phyloP scores from a whole-genome alignment of 1,140 invertebrate genomes.

The Eupristina koningsbergeri region DNA sequence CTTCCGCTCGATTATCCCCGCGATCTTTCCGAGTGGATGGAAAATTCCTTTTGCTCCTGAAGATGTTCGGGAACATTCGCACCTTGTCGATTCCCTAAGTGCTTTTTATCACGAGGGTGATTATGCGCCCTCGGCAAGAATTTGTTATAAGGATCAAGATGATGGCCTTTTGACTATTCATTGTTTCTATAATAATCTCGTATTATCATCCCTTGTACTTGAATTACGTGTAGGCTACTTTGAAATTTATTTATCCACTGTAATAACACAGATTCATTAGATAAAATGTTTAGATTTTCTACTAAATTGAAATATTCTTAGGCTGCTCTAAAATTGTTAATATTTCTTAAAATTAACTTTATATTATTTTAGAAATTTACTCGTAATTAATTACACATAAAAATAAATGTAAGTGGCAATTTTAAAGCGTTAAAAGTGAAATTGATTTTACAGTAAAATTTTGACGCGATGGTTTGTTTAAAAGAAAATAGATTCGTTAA shows the following conservation, averaged over 20 bases:
- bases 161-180: neutral
- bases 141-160: neutral
- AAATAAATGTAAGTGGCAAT: neutral
- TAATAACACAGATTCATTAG: no score
- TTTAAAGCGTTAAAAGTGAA: neutral
- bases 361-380: no score
- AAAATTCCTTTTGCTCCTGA: slow-evolving; percentile 4
- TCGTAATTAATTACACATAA: neutral
- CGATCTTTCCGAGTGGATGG: neutral
- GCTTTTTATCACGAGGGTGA: slow-evolving; percentile 16
- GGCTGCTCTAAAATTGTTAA: no score
- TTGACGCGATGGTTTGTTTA: neutral
- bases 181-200: neutral
- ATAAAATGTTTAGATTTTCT: no score
- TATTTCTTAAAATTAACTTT: no score
- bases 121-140: neutral
- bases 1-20: slow-evolving; percentile 46
- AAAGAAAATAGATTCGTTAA: neutral
- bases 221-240: no score
- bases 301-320: no score
- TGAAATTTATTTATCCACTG: no score
- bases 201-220: no score
- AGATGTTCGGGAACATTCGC: neutral
- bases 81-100: slow-evolving; percentile 14
- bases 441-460: neutral